Evolutionary conservation across 1,140 invertebrate genomes (phyloP).

Genomic region (Laodelphax striatellus): DNA sequence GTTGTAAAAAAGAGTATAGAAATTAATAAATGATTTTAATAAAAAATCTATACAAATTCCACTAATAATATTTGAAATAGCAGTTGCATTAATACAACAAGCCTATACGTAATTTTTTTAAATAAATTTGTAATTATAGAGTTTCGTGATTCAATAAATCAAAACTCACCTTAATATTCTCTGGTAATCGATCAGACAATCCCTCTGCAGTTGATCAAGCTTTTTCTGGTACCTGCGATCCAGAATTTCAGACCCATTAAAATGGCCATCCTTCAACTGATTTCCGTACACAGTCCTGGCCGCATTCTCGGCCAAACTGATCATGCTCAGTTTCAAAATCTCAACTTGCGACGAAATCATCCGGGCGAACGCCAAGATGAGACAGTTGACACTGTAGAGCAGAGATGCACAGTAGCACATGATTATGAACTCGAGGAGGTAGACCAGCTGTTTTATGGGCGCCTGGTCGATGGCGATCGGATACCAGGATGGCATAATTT

Average conservation of each 20-base stretch:
- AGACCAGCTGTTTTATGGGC: constrained; percentile 8
- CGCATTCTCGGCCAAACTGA: constrained; percentile 5
- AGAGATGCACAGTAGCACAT: constrained; percentile 17
- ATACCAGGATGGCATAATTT: constrained; percentile 10
- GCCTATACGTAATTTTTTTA: too few relatives aligned
- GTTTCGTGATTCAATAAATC: too few relatives aligned
- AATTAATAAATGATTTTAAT: too few relatives aligned
- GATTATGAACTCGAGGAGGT: constrained; percentile 14
- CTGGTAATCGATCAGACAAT: constrained; percentile 14
- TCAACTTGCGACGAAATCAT: constrained; percentile 9
- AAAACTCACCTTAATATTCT: constrained; percentile 8
- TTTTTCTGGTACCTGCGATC: too few relatives aligned
- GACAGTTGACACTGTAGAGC: constrained; percentile 15
- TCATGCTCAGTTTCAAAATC: constrained; percentile 5
- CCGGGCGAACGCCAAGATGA: constrained; percentile 9
- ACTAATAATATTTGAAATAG: too few relatives aligned
- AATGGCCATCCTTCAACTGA: too few relatives aligned
- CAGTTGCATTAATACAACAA: too few relatives aligned
- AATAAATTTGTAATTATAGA: too few relatives aligned
- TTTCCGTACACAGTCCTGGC: not conserved
- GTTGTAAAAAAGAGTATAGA: too few relatives aligned
- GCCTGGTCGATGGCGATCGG: not conserved
- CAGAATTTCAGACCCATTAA: too few relatives aligned
- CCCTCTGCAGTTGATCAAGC: constrained; percentile 8
- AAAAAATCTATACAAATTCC: too few relatives aligned